Evolutionary conservation across 2,888 invertebrate genomes (phyloP).

Genomic region (Chironomus tentans): DNA sequence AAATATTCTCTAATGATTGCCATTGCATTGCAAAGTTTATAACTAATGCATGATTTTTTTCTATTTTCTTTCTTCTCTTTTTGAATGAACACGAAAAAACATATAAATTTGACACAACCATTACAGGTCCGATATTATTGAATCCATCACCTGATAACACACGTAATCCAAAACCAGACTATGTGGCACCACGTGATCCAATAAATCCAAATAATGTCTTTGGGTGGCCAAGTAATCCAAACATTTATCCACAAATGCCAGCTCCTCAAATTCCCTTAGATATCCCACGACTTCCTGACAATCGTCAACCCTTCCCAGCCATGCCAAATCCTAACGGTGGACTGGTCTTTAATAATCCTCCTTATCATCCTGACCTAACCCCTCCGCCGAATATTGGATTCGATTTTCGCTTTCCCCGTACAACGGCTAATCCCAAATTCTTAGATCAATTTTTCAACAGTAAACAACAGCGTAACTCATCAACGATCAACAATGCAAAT

Average conservation of each 20-base stretch:
- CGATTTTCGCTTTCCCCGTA: conserved; percentile 35
- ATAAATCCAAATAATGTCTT: conserved; percentile 16
- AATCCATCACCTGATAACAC: conserved; percentile 41
- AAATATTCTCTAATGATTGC: not conserved
- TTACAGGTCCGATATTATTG: conserved; percentile 38
- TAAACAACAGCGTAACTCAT: conserved; percentile 25
- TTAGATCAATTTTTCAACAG: conserved; percentile 33
- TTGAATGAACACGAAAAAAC: not conserved
- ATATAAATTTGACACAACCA: not conserved
- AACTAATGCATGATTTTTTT: conserved; percentile 12
- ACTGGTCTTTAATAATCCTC: conserved; percentile 14
- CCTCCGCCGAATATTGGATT: conserved; percentile 15
- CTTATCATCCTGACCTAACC: conserved; percentile 35
- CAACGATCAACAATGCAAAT: conserved; percentile 10
- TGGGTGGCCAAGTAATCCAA: conserved; percentile 4
- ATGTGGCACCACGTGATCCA: not conserved
- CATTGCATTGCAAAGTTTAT: not conserved
- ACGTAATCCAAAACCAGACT: conserved; percentile 34
- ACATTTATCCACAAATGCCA: conserved; percentile 43
- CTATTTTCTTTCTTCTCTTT: not conserved
- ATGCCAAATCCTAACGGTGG: conserved; percentile 31
- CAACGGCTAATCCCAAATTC: conserved; percentile 39
- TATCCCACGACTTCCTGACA: conserved; percentile 36
- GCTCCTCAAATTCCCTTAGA: conserved; percentile 33
- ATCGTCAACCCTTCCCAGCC: conserved; percentile 37